A percentile compares a stretch with the other conserved stretches of the same genome.
These are phyloP conservation scores for Spinibarbus caldwelli DNA, from an alignment of 2,797 vertebrate species.

Conservation along the genomic window DNA sequence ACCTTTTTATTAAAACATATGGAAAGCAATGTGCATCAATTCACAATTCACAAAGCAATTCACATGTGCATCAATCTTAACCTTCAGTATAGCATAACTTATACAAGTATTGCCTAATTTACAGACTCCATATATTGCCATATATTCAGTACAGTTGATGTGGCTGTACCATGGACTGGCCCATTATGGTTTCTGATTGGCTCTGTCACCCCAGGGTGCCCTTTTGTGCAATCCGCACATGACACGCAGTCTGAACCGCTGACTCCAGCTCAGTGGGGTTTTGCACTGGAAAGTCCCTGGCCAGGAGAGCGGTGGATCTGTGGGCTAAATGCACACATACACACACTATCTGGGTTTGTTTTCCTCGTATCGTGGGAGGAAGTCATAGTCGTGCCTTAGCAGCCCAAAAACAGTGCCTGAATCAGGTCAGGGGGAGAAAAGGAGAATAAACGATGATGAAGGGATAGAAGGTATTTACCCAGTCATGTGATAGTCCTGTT, in stretches of 20 bases:
- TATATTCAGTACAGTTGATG: background rate
- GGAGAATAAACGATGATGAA: conserved; percentile 44
- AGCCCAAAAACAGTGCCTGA: conserved; percentile 48
- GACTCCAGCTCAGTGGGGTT: conserved; percentile 72
- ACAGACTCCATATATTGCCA: background rate
- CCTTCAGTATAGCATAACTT: background rate
- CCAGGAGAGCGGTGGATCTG: conserved; percentile 71
- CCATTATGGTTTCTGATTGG: conserved; percentile 18
- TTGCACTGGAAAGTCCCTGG: conserved; percentile 83
- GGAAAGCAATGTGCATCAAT: background rate
- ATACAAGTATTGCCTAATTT: background rate
- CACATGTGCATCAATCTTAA: background rate
- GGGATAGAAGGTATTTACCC: conserved; percentile 57
- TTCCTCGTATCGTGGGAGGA: conserved; percentile 38
- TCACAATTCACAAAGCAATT: too few species aligned
- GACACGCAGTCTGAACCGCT: conserved; percentile 62
- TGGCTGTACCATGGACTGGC: conserved; percentile 51
- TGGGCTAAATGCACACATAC: conserved; percentile 63
- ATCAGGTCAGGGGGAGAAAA: conserved; percentile 52
- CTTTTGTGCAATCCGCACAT: conserved; percentile 41
- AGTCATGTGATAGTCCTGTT: conserved; percentile 67
- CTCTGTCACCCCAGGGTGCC: conserved; percentile 22
- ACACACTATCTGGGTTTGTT: conserved; percentile 50
- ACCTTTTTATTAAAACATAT: background rate
- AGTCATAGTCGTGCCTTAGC: conserved; percentile 39